Percentiles rank a stretch among this genome's conserved stretches.
Evolutionary conservation across 2,888 invertebrate genomes (phyloP).

Genomic region (Cantharis nigra): DNA sequence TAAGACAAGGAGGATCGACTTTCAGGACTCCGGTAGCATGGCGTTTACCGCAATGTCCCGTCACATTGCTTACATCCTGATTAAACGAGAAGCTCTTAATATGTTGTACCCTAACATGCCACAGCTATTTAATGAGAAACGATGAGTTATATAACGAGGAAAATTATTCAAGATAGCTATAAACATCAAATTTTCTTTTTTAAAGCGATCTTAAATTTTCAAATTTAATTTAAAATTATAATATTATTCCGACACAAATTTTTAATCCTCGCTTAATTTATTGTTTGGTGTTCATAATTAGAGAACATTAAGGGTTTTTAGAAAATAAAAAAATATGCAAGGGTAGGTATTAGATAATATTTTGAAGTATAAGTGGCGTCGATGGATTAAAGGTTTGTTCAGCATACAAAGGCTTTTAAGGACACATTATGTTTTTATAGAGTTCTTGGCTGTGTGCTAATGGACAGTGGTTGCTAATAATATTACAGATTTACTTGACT

Average conservation of each 20-base stretch:
- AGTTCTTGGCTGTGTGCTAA: slow-evolving; percentile 37
- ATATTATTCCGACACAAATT: neutral
- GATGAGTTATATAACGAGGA: slow-evolving; percentile 22
- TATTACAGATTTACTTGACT: slow-evolving; percentile 39
- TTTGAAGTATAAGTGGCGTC: slow-evolving; percentile 26
- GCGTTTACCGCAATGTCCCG: slow-evolving; percentile 43
- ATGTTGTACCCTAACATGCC: slow-evolving; percentile 29
- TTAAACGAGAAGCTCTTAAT: slow-evolving; percentile 43
- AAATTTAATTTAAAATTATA: neutral
- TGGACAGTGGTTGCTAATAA: slow-evolving; percentile 41
- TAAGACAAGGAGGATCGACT: slow-evolving; percentile 50
- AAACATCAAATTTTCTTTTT: slow-evolving; percentile 1
- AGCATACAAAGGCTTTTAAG: slow-evolving; percentile 37
- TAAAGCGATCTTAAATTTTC: neutral
- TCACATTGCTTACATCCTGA: slow-evolving; percentile 43
- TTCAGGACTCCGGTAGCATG: slow-evolving; percentile 41
- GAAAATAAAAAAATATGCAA: slow-evolving; percentile 6
- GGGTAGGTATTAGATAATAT: slow-evolving; percentile 9
- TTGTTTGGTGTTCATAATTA: neutral
- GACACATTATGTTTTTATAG: slow-evolving; percentile 39
- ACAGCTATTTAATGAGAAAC: slow-evolving; percentile 21
- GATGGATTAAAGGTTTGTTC: slow-evolving; percentile 28
- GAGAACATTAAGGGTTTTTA: neutral
- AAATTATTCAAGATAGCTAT: slow-evolving; percentile 25
- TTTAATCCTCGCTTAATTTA: neutral